Conservation (phyloP, 2,113 vertebrate species). For the Cryptotis parvus region DNA sequence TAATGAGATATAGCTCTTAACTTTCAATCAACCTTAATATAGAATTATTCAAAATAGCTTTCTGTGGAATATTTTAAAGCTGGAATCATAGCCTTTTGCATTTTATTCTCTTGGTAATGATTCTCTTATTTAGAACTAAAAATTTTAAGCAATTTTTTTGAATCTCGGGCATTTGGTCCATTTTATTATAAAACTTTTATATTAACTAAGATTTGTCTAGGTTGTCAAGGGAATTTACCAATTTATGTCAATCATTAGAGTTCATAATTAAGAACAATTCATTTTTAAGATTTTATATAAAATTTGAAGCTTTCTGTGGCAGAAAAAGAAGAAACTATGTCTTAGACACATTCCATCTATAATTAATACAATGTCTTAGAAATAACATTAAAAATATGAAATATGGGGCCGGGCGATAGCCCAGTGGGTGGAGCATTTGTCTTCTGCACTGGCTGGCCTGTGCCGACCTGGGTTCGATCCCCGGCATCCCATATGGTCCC, state of each 20-base stretch:
- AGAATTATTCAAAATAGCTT: conserved; percentile 42
- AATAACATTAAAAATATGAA: not conserved
- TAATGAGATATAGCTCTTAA: conserved; percentile 56
- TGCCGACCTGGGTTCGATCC: too few species aligned
- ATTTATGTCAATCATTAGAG: conserved; percentile 66
- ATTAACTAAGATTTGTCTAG: conserved; percentile 61
- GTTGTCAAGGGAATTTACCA: conserved; percentile 72
- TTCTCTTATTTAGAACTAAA: conserved; percentile 61
- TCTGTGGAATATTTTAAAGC: not conserved
- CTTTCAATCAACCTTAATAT: conserved; percentile 32
- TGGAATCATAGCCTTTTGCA: conserved; percentile 22
- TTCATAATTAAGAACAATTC: conserved; percentile 63
- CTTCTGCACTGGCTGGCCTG: too few species aligned
- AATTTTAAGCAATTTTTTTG: conserved; percentile 62
- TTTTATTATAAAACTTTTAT: conserved; percentile 69
- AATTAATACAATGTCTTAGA: not conserved
- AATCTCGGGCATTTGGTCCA: conserved; percentile 42
- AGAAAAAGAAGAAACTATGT: conserved; percentile 1
- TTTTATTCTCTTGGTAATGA: conserved; percentile 42
- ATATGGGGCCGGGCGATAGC: too few species aligned
- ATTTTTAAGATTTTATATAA: conserved; percentile 20
- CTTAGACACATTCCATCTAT: not conserved
- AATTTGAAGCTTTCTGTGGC: not conserved
- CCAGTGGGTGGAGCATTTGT: too few species aligned
- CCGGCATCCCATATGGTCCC: too few species aligned